A percentile compares a stretch with the other conserved stretches of the same genome.
Evolutionary conservation across 2,888 invertebrate species (phyloP).

Genomic region (Dynastes maya): DNA sequence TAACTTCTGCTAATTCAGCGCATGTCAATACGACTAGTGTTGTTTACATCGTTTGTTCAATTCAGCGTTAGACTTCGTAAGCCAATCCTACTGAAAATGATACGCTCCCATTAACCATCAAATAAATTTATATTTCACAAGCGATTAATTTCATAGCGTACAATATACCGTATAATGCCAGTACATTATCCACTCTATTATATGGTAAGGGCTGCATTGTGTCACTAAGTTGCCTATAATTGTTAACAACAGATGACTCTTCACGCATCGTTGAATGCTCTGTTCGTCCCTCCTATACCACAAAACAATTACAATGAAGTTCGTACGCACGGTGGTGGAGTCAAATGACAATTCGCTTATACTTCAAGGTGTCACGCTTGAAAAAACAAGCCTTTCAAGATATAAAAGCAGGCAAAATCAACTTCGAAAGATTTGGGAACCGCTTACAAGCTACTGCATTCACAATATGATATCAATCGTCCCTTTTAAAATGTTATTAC

Average conservation of each 20-base stretch:
- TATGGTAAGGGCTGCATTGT: slow-evolving; percentile 68
- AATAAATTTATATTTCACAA: slow-evolving; percentile 70
- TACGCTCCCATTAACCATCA: slow-evolving; percentile 61
- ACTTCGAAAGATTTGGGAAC: background rate
- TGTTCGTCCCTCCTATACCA: slow-evolving; percentile 48
- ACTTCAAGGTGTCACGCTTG: slow-evolving; percentile 46
- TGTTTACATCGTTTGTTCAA: slow-evolving; percentile 18
- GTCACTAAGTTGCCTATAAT: slow-evolving; percentile 70
- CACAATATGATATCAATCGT: slow-evolving; percentile 42
- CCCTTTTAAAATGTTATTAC: slow-evolving; percentile 46
- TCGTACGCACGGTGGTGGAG: slow-evolving; percentile 27
- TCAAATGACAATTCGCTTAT: slow-evolving; percentile 42
- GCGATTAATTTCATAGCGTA: slow-evolving; percentile 67
- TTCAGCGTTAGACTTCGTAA: slow-evolving; percentile 10
- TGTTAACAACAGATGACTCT: slow-evolving; percentile 70
- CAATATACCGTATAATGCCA: slow-evolving; percentile 66
- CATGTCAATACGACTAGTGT: background rate
- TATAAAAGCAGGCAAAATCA: slow-evolving; percentile 43
- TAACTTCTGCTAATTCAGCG: too few relatives aligned
- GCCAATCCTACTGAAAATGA: slow-evolving; percentile 53
- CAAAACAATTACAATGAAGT: slow-evolving; percentile 47
- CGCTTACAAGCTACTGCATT: slow-evolving; percentile 29
- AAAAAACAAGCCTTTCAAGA: slow-evolving; percentile 43
- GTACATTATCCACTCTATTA: slow-evolving; percentile 68
- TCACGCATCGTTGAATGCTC: slow-evolving; percentile 62